A percentile compares a stretch with the other conserved stretches of the same genome.
Conservation (phyloP, 1,140 invertebrate species). For the Parapsyche elsis region DNA sequence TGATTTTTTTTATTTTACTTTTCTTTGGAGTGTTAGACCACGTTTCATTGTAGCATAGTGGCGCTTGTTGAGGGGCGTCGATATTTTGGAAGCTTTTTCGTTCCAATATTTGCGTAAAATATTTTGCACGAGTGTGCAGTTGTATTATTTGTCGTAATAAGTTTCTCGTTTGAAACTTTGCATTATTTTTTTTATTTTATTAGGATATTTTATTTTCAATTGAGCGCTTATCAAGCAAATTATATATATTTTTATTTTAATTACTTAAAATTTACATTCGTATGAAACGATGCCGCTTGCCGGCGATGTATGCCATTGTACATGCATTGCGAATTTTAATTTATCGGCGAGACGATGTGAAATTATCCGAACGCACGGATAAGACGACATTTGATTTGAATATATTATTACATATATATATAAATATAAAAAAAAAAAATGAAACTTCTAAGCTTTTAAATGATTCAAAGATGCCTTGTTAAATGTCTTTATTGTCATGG, state of each 20-base stretch:
- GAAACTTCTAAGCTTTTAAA: conserved; percentile 32
- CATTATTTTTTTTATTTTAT: neutral
- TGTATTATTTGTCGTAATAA: neutral
- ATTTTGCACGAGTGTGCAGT: neutral
- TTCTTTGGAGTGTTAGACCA: neutral
- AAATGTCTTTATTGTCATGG: conserved; percentile 44
- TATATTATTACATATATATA: conserved; percentile 20
- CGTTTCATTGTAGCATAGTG: no score
- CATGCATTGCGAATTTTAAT: no score
- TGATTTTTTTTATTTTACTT: conserved; percentile 12
- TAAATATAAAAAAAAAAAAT: neutral
- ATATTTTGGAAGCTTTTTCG: no score
- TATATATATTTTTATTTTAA: neutral
- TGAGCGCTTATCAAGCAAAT: neutral
- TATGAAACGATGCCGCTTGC: no score
- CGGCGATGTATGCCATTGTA: no score
- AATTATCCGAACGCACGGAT: neutral
- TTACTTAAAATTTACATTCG: neutral
- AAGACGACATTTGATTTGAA: neutral
- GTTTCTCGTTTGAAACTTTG: neutral
- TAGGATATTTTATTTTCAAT: neutral
- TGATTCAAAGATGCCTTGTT: conserved; percentile 45
- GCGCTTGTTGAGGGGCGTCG: no score
- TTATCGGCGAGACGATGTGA: no score
- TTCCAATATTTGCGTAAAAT: neutral